Conservation (phyloP, 1,140 invertebrate genomes). For the Drosophila persimilis region DNA sequence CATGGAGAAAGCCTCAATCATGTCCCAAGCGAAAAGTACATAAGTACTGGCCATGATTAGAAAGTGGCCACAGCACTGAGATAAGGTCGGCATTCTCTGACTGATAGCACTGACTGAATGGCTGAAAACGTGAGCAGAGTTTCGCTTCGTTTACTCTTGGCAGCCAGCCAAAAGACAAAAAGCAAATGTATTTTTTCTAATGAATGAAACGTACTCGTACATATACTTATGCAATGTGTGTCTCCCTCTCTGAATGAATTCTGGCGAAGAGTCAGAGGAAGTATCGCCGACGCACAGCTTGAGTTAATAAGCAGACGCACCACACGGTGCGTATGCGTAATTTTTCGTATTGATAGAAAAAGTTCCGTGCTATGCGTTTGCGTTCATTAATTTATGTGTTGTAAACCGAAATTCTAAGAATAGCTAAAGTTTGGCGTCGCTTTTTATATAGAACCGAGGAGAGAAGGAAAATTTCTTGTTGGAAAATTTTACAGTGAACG, state of each 20-base stretch:
- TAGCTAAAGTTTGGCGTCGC: constrained; percentile 32
- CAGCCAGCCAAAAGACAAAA: constrained; percentile 49
- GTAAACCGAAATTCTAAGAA: constrained; percentile 29
- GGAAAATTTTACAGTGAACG: background rate
- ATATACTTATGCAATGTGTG: constrained; percentile 1
- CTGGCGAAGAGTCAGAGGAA: constrained; percentile 33
- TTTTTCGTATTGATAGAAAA: constrained; percentile 43
- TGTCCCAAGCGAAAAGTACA: constrained; percentile 53
- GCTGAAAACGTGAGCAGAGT: constrained; percentile 61
- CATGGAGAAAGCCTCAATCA: constrained; percentile 42
- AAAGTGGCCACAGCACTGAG: constrained; percentile 40
- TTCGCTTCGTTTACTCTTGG: constrained; percentile 47
- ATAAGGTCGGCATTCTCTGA: constrained; percentile 36
- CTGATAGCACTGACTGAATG: constrained; percentile 13
- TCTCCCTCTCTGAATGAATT: constrained; percentile 50
- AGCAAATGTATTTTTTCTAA: constrained; percentile 71
- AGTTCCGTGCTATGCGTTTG: constrained; percentile 25
- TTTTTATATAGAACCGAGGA: background rate
- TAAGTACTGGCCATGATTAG: constrained; percentile 65
- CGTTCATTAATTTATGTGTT: constrained; percentile 51
- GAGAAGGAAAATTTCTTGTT: background rate
- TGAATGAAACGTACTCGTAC: constrained; percentile 53
- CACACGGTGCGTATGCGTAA: constrained; percentile 66
- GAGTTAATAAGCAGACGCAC: constrained; percentile 53
- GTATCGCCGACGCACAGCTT: constrained; percentile 53